Evolutionary conservation across 1,140 invertebrate species (phyloP).

Genomic region (Cyclargus thomasi): DNA sequence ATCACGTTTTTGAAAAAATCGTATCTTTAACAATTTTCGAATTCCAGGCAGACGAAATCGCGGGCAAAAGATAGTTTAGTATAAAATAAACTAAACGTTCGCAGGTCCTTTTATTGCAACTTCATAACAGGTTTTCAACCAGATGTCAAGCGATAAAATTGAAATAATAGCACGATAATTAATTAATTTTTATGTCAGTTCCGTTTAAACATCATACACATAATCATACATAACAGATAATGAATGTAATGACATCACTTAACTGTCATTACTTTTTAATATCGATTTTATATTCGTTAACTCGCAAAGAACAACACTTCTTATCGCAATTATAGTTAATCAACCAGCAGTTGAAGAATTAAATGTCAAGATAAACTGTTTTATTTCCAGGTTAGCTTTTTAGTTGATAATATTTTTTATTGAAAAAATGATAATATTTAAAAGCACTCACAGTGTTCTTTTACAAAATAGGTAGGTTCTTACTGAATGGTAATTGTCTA

Average conservation of each 20-base stretch:
- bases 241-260: constrained; percentile 6
- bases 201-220: background rate
- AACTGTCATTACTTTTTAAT: background rate
- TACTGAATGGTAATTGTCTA: too few species aligned
- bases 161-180: background rate
- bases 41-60: too few species aligned
- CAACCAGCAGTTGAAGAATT: background rate
- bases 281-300: constrained; percentile 5
- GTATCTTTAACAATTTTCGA: too few species aligned
- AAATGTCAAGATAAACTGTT: background rate
- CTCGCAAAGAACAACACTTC: background rate
- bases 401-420: too few species aligned
- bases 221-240: background rate
- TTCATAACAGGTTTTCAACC: background rate
- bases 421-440: too few species aligned
- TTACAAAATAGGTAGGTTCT: too few species aligned
- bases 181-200: background rate
- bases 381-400: too few species aligned
- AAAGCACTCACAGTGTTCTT: too few species aligned
- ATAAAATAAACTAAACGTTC: background rate
- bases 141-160: background rate
- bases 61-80: too few species aligned
- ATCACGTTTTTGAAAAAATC: too few species aligned
- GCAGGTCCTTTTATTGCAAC: background rate
- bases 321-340: background rate